These are phyloP conservation scores for Conomelus anceps DNA, from an alignment of 2,888 invertebrate genomes.

Conservation along the genomic window DNA sequence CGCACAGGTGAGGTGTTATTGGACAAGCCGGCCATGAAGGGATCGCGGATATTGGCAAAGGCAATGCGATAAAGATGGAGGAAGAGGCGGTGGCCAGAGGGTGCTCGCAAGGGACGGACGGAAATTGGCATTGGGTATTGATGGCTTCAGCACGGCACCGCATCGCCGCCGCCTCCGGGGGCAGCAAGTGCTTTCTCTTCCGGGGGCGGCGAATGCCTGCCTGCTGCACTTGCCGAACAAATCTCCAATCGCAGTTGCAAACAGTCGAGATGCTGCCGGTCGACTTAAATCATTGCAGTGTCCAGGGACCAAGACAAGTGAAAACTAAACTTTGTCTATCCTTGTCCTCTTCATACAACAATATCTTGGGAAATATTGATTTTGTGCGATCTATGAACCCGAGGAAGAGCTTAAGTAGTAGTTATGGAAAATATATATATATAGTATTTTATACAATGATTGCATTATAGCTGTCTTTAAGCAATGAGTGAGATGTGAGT, in stretches of 20 bases:
- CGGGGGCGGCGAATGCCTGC: neutral
- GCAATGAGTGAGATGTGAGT: no score
- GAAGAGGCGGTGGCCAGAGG: neutral
- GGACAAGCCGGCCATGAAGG: neutral
- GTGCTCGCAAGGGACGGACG: neutral
- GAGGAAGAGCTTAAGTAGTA: neutral
- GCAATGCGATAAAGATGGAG: neutral
- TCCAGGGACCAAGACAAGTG: neutral
- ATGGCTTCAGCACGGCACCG: neutral
- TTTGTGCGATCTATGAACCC: neutral
- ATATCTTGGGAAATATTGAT: neutral
- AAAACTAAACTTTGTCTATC: neutral
- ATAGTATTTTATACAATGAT: neutral
- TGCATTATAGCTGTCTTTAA: no score
- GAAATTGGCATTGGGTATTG: neutral
- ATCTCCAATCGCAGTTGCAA: neutral
- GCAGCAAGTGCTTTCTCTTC: neutral
- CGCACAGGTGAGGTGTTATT: neutral
- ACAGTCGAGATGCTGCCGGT: neutral
- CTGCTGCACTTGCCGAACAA: neutral
- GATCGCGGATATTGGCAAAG: neutral
- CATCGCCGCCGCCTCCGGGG: neutral
- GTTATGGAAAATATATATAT: neutral
- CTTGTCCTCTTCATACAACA: neutral
- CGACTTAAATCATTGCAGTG: neutral